These are phyloP conservation scores for Blastobasis lacticolella DNA, from an alignment of 2,888 invertebrate genomes.

Conservation along the genomic window DNA sequence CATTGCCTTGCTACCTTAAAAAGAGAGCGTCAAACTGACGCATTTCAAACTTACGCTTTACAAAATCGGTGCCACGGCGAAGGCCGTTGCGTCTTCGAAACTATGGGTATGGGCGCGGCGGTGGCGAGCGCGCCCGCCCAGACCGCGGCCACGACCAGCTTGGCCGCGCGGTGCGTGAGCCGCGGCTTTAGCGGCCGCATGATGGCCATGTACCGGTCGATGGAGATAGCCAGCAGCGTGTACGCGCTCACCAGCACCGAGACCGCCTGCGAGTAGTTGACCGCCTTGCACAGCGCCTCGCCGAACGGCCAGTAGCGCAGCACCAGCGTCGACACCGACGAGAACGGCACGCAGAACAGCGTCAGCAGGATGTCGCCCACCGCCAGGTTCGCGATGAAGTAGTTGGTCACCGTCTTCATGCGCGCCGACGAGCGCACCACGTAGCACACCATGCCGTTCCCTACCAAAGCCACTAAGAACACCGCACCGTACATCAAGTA, in stretches of 20 bases:
- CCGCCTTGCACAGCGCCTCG: slow-evolving; percentile 83
- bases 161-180: slow-evolving; percentile 81
- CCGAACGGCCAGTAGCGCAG: slow-evolving; percentile 94
- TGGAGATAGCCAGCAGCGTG: slow-evolving; percentile 91
- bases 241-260: slow-evolving; percentile 91
- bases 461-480: slow-evolving; percentile 80
- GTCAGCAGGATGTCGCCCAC: slow-evolving; percentile 94
- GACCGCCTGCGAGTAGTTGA: slow-evolving; percentile 87
- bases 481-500: slow-evolving; percentile 82
- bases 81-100: slow-evolving; percentile 80
- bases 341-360: slow-evolving; percentile 92
- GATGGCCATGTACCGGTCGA: slow-evolving; percentile 92
- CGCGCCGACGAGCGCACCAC: slow-evolving; percentile 87
- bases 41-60: slow-evolving; percentile 71
- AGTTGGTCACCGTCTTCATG: slow-evolving; percentile 95
- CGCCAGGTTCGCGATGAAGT: slow-evolving; percentile 91
- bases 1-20: no score
- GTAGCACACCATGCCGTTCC: slow-evolving; percentile 88
- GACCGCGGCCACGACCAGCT: slow-evolving; percentile 79
- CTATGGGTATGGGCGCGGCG: slow-evolving; percentile 86
- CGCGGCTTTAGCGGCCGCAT: slow-evolving; percentile 90
- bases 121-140: slow-evolving; percentile 86
- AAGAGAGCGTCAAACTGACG: no score
- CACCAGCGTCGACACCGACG: slow-evolving; percentile 86
- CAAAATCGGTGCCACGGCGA: slow-evolving; percentile 76